Evolutionary conservation across 2,797 vertebrate genomes (phyloP), one percentile per base, ranked within the genome.

Genomic region (Paratrypauchen microcephalus): DNA sequence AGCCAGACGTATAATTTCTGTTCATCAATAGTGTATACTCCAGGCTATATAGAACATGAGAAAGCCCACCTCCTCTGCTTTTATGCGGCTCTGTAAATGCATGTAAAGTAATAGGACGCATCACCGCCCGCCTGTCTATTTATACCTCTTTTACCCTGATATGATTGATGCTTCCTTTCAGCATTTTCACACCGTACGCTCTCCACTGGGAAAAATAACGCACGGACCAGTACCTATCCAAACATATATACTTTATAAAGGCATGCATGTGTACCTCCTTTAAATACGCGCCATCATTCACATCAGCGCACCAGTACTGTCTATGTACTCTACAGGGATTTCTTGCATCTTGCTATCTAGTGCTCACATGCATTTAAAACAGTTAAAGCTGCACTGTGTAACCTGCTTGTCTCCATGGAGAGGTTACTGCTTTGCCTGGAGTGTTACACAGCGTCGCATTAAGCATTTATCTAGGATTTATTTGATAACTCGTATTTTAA

Each of bases 121-220:
- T 86, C 77, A 81, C 80, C 77, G 81, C 81, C 82, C 66, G 79
- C 80, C 69, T 6, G 71, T 82, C 80, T 88, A 83, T 84, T 87
- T 83, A 75, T 81, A 83, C 73, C 72, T 74, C 75, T 16, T 60
- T 32, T 3, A 68, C 73, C 18, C 15, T 67, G 78, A 67, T 48
- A 67, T 88, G 89, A 92, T 88, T 88, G 89, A 90, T 90, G 85
- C 58, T 62, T 87, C 77, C 84, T 89, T 89, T 89, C 87, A 86
- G 82, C 76, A 36, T 75, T 76, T 80, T 85, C 84, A 79, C 75
- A 80, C 73, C 67, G 12, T 45, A 57, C 69, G 78, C 86, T 78
- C 81, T 87, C 88, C 84, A 76, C 80, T 21, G 87, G 87, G 83
- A 85, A 82, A 87, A 86, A 89, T 87, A 88, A 89, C 88, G 83